Evolutionary conservation across 1,140 invertebrate genomes (phyloP).

Genomic region (Drosophila tani): DNA sequence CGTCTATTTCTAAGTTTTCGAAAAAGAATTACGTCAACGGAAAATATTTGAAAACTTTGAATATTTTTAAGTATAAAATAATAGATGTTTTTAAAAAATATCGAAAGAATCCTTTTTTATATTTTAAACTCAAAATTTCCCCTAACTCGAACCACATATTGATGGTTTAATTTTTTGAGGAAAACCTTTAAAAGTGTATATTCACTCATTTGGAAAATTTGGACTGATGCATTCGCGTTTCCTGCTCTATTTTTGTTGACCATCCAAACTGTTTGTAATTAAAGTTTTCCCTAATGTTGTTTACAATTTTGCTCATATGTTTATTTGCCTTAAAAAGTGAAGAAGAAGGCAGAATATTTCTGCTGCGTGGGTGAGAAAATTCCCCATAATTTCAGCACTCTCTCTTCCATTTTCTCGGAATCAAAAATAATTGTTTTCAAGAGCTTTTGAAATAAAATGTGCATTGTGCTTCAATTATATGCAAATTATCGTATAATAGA

Average conservation of each 20-base stretch:
- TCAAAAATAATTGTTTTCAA: constrained; percentile 18
- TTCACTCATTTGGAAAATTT: constrained; percentile 15
- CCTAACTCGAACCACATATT: background rate
- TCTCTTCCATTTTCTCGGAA: constrained; percentile 1
- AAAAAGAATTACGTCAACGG: background rate
- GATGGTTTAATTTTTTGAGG: background rate
- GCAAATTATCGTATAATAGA: constrained; percentile 10
- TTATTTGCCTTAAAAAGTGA: constrained; percentile 17
- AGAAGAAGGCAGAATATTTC: background rate
- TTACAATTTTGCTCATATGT: constrained; percentile 19
- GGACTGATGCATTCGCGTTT: constrained; percentile 12
- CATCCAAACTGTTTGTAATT: constrained; percentile 15
- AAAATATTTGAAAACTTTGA: background rate
- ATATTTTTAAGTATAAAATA: background rate
- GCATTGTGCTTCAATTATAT: constrained; percentile 22
- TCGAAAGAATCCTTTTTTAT: background rate
- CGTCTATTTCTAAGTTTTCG: background rate
- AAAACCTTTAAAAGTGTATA: background rate
- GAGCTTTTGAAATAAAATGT: constrained; percentile 9
- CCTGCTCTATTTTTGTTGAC: constrained; percentile 18
- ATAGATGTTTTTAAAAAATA: background rate
- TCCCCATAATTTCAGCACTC: background rate
- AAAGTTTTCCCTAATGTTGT: constrained; percentile 26
- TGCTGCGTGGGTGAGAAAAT: constrained; percentile 10
- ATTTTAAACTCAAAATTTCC: background rate